phyloP scores from a whole-genome alignment of 2,797 vertebrate genomes.

The Sebastes glaucus region DNA sequence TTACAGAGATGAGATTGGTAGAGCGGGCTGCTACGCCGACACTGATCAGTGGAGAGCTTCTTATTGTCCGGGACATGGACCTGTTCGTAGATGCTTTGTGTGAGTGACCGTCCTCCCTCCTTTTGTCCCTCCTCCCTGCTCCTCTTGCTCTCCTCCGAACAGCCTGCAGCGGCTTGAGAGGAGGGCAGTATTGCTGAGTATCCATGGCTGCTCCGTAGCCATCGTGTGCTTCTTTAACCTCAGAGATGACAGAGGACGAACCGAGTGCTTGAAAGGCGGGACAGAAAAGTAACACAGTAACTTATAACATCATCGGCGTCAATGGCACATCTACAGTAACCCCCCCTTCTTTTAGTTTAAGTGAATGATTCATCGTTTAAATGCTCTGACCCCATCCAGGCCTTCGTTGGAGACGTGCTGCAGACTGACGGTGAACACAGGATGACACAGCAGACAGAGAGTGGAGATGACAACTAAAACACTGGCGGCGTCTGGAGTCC shows the following conservation, averaged over 20 bases:
- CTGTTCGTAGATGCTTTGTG: slow-evolving; percentile 25
- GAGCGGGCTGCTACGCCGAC: slow-evolving; percentile 28
- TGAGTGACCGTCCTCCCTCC: slow-evolving; percentile 33
- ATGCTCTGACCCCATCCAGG: slow-evolving; percentile 48
- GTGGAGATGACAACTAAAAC: slow-evolving; percentile 56
- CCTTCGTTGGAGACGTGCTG: slow-evolving; percentile 21
- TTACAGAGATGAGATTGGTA: slow-evolving; percentile 35
- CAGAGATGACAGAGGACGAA: slow-evolving; percentile 49
- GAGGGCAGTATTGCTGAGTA: slow-evolving; percentile 70
- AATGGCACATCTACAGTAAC: slow-evolving; percentile 53
- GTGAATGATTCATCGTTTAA: slow-evolving; percentile 49
- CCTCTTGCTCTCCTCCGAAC: slow-evolving; percentile 10
- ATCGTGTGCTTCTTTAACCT: slow-evolving; percentile 70
- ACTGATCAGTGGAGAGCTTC: slow-evolving; percentile 12
- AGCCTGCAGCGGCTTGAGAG: slow-evolving; percentile 19
- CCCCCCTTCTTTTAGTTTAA: not conserved
- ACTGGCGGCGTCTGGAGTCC: slow-evolving; percentile 51
- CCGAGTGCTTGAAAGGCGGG: slow-evolving; percentile 33
- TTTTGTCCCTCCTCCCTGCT: not conserved
- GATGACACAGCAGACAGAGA: slow-evolving; percentile 49
- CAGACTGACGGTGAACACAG: slow-evolving; percentile 45
- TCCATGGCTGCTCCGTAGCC: slow-evolving; percentile 56
- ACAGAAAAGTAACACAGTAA: slow-evolving; percentile 43
- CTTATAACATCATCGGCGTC: slow-evolving; percentile 30
- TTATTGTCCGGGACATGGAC: slow-evolving; percentile 3